Conservation (phyloP, 2,113 vertebrate species). For the Colossoma macropomum region DNA sequence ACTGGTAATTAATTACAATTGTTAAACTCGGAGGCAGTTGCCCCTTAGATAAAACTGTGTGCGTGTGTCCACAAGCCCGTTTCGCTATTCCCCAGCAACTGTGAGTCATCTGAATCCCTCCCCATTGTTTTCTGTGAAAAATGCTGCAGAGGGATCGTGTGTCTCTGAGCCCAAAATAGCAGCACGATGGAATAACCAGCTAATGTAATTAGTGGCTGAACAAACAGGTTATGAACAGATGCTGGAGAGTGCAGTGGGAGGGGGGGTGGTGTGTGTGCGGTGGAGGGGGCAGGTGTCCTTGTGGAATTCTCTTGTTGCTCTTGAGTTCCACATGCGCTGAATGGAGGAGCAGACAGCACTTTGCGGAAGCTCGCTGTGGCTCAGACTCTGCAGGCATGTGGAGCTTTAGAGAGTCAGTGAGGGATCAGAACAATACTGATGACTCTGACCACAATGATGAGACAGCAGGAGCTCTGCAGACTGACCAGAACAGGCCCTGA, state of each 20-base stretch:
- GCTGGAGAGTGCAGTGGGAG: conserved; percentile 2
- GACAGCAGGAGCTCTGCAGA: conserved; percentile 14
- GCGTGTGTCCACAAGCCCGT: conserved; percentile 25
- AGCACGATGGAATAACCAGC: conserved; percentile 51
- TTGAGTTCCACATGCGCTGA: background rate
- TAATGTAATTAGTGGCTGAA: conserved; percentile 61
- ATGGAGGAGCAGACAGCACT: conserved; percentile 10
- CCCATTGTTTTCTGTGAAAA: conserved; percentile 51
- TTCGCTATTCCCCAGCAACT: conserved; percentile 32
- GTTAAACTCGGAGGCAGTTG: conserved; percentile 24
- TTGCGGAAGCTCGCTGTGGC: conserved; percentile 21
- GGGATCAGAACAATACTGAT: conserved; percentile 25
- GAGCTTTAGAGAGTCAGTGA: background rate
- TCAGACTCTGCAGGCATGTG: background rate
- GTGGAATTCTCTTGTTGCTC: conserved; percentile 26
- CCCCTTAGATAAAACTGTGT: conserved; percentile 7
- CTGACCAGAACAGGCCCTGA: background rate
- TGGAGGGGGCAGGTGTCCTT: conserved; percentile 15
- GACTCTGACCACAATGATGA: conserved; percentile 22
- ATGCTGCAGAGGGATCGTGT: conserved; percentile 49
- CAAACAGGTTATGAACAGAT: conserved; percentile 55
- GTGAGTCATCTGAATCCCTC: conserved; percentile 42
- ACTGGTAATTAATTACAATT: conserved; percentile 50
- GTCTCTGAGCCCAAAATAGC: conserved; percentile 56
- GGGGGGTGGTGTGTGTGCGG: background rate